phyloP scores from a whole-genome alignment of 2,888 invertebrate genomes.

The Hylaea fasciaria region DNA sequence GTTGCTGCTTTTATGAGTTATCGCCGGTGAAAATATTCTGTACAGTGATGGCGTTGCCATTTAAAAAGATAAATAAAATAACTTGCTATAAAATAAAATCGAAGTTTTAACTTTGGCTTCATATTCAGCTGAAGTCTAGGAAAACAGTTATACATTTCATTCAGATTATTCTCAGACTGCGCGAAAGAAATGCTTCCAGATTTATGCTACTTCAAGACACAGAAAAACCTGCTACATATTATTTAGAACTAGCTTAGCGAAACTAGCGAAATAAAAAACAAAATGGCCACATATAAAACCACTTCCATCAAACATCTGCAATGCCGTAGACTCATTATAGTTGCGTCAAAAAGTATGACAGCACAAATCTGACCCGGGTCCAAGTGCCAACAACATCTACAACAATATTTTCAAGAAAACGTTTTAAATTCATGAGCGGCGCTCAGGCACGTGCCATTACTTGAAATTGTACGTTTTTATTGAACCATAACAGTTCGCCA shows the following conservation, averaged over 20 bases:
- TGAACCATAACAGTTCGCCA: constrained; percentile 65
- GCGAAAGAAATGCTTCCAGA: constrained; percentile 2
- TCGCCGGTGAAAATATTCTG: too few relatives aligned
- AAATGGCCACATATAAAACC: too few relatives aligned
- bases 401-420: constrained; percentile 41
- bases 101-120: not conserved
- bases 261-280: too few relatives aligned
- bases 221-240: too few relatives aligned
- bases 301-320: not conserved
- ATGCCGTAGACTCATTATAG: not conserved
- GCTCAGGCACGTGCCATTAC: constrained; percentile 59
- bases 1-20: too few relatives aligned
- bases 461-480: constrained; percentile 69
- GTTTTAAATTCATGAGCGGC: constrained; percentile 61
- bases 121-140: not conserved
- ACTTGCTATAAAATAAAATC: too few relatives aligned
- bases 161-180: constrained; percentile 12
- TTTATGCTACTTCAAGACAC: not conserved
- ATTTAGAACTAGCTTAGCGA: too few relatives aligned
- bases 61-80: too few relatives aligned
- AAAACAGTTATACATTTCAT: constrained; percentile 5
- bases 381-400: constrained; percentile 20
- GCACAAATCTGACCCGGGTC: constrained; percentile 13
- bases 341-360: constrained; percentile 1
- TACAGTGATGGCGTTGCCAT: too few relatives aligned